These are phyloP conservation scores for Rhimphoctona megacephalus DNA, from an alignment of 2,888 invertebrate species.

Conservation along the genomic window DNA sequence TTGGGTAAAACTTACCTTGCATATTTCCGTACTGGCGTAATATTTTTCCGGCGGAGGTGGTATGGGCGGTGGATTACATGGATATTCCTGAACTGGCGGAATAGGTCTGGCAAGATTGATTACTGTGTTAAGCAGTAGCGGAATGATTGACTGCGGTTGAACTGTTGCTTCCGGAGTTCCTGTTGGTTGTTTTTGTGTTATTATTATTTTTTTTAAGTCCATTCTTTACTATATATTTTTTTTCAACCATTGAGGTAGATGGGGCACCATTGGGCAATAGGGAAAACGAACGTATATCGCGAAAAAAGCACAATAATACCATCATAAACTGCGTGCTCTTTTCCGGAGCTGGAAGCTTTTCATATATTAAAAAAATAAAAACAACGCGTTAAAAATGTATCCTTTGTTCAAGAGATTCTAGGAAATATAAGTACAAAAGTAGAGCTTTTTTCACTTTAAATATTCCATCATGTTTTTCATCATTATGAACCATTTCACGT, in stretches of 20 bases:
- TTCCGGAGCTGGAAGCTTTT: constrained; percentile 10
- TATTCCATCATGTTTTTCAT: constrained; percentile 19
- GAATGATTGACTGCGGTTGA: constrained; percentile 80
- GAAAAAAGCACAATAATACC: constrained; percentile 48
- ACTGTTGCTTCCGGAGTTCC: constrained; percentile 77
- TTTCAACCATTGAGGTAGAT: constrained; percentile 14
- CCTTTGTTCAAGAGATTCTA: constrained; percentile 41
- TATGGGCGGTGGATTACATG: constrained; percentile 87
- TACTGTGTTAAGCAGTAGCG: constrained; percentile 81
- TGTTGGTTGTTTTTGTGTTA: constrained; percentile 66
- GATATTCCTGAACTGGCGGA: constrained; percentile 82
- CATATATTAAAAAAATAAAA: not conserved
- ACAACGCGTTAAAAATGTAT: constrained; percentile 39
- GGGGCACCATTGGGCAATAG: constrained; percentile 3
- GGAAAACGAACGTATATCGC: constrained; percentile 35
- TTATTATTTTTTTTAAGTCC: constrained; percentile 32
- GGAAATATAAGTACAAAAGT: constrained; percentile 43
- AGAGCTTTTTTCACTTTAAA: not conserved
- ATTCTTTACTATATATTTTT: not conserved
- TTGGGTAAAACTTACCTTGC: constrained; percentile 80
- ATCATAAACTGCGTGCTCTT: constrained; percentile 46
- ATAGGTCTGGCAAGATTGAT: constrained; percentile 83
- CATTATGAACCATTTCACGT: constrained; percentile 29
- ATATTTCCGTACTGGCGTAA: constrained; percentile 90
- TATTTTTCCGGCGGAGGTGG: constrained; percentile 90